A percentile compares a stretch with the other conserved stretches of the same genome.
Evolutionary conservation across 2,113 vertebrate genomes (phyloP).

Genomic region (Neodontobutis hainanensis): DNA sequence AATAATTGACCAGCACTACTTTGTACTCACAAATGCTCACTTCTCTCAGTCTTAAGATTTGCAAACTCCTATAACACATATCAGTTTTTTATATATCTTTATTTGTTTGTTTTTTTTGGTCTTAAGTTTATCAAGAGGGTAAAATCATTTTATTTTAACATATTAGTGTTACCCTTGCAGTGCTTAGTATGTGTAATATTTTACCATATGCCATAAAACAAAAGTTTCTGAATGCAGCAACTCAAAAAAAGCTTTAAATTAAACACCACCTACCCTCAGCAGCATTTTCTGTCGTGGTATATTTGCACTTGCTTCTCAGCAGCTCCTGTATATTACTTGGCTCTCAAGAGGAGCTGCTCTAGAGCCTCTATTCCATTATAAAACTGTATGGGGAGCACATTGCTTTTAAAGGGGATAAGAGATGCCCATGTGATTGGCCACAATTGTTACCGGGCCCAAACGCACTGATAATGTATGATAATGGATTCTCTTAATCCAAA

Average conservation of each 20-base stretch:
- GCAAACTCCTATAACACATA: neutral
- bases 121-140: neutral
- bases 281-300: slow-evolving; percentile 7
- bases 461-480: slow-evolving; percentile 68
- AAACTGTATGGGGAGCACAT: slow-evolving; percentile 43
- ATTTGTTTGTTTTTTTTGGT: neutral
- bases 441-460: slow-evolving; percentile 54
- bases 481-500: slow-evolving; percentile 66
- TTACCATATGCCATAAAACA: neutral
- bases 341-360: slow-evolving; percentile 49
- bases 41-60: no score
- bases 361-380: slow-evolving; percentile 59
- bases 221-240: slow-evolving; percentile 23
- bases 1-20: no score
- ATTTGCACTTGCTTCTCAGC: slow-evolving; percentile 17
- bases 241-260: slow-evolving; percentile 21
- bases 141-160: slow-evolving; percentile 8
- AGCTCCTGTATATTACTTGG: slow-evolving; percentile 27
- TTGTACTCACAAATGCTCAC: no score
- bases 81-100: neutral
- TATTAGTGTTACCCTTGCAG: neutral
- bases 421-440: slow-evolving; percentile 58
- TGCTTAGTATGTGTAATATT: neutral
- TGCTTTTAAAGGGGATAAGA: slow-evolving; percentile 71
- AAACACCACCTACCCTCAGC: slow-evolving; percentile 21